Base-by-base conservation (phyloP, 2,797 vertebrate species). In the Bradypodion ventrale region DNA sequence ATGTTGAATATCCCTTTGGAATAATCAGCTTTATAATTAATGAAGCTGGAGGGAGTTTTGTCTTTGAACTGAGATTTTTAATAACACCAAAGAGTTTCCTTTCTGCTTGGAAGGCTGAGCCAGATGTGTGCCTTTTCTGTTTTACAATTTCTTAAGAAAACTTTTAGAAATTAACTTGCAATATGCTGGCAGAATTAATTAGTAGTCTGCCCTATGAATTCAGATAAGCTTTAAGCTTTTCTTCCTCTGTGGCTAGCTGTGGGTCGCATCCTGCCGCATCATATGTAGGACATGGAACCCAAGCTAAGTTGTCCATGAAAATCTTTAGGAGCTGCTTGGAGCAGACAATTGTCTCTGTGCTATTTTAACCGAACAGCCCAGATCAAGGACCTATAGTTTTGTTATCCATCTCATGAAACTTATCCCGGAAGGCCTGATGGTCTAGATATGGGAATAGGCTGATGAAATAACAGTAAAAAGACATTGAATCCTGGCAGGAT, bases 11-110 rank as follows among this genome's bases (percentile, higher is more conserved):
- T 85, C 82, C 79, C 82, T 27, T 80, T 60, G 83, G 65, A 91
- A 87, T 90, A 86, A 89, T 88, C 72, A 70, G 81, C 76, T 90
- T 79, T 75, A 87, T 87, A 85, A 92, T 92, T 93, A 89, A 92
- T 75, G 84, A 85, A 88, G 66, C 70, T 74, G 75, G 66, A 89
- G 79, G 32, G 10, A 46, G 0, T 63, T 87, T 29, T 87, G 59
- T 49, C 85, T 94, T 92, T 93, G 91, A 92, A 93, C 88, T 88
- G 32, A 0, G 8, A 77, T 74, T 88, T 91, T 88, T 16, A 0
- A 32, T 75, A 87, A 81, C 85, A 73, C 80, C 60, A 1, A 72
- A 80, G 75, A 62, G 76, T 86, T 86, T 79, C 80, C 80, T 65
- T 27, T 8, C 23, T 21, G 0, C 69, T 88, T 75, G 63, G 62